Conservation (phyloP, 2,113 vertebrate species). For the Stomatorhinus ivindoensis region DNA sequence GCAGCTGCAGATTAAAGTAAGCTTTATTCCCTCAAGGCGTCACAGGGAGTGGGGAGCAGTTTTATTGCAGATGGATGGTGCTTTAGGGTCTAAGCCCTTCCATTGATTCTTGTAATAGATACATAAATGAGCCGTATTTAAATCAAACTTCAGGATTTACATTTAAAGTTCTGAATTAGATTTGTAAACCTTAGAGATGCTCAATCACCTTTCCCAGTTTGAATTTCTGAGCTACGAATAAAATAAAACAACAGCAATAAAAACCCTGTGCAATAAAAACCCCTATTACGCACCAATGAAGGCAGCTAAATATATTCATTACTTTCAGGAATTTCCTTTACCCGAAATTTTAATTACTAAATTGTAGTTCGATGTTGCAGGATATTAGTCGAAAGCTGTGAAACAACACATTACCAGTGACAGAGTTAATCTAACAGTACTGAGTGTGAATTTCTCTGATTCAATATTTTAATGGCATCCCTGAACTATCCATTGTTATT, state of each 20-base stretch:
- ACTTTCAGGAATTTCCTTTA: neutral
- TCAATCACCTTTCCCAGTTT: neutral
- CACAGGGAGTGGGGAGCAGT: neutral
- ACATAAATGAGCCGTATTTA: neutral
- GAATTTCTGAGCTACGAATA: neutral
- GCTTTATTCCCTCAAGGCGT: neutral
- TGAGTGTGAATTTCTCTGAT: neutral
- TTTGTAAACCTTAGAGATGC: neutral
- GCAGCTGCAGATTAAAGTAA: slow-evolving; percentile 67
- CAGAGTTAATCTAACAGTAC: neutral
- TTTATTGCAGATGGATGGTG: neutral
- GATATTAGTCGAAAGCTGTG: neutral
- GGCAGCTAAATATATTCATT: neutral
- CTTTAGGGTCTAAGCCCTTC: neutral
- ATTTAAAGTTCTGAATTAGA: neutral
- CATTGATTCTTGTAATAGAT: neutral
- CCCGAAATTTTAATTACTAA: neutral
- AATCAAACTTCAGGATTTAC: neutral
- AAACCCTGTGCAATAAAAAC: neutral
- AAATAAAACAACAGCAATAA: neutral
- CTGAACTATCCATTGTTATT: neutral
- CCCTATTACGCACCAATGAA: neutral
- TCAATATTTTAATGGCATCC: neutral
- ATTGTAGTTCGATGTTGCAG: neutral
- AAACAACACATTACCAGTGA: neutral